Evolutionary conservation across 2,113 vertebrate species (phyloP).

Genomic region (Archocentrus centrarchus): DNA sequence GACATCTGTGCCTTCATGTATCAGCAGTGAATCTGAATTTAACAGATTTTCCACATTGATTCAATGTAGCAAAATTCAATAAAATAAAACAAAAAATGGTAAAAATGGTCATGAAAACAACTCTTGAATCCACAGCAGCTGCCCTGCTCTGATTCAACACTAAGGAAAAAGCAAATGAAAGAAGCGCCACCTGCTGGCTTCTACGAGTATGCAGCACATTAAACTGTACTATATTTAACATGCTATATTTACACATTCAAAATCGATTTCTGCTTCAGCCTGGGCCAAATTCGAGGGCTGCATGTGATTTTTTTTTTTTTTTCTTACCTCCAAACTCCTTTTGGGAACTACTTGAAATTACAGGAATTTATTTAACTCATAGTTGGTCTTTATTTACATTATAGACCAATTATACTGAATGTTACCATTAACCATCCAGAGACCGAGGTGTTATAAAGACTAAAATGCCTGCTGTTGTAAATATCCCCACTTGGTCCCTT

Average conservation of each 20-base stretch:
- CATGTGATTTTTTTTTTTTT: constrained; percentile 8
- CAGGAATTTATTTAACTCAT: neutral
- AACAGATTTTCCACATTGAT: no score
- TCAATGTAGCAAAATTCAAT: no score
- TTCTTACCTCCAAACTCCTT: constrained; percentile 13
- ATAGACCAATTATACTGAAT: neutral
- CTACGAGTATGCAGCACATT: neutral
- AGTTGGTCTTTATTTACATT: neutral
- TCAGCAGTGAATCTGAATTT: no score
- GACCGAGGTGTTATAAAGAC: neutral
- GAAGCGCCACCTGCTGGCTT: no score
- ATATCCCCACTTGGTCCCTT: neutral
- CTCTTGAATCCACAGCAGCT: no score
- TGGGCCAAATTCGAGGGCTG: constrained; percentile 6
- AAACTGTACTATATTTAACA: neutral
- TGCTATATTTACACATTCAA: neutral
- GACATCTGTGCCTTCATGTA: no score
- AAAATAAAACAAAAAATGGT: no score
- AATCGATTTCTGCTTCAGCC: neutral
- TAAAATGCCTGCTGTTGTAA: neutral
- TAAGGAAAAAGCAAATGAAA: no score
- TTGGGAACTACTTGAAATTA: neutral
- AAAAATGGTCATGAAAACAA: no score
- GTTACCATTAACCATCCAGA: no score
- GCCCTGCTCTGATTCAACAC: no score